These are phyloP conservation scores for Eristalis intricaria DNA, from an alignment of 2,888 invertebrate species.

Conservation along the genomic window DNA sequence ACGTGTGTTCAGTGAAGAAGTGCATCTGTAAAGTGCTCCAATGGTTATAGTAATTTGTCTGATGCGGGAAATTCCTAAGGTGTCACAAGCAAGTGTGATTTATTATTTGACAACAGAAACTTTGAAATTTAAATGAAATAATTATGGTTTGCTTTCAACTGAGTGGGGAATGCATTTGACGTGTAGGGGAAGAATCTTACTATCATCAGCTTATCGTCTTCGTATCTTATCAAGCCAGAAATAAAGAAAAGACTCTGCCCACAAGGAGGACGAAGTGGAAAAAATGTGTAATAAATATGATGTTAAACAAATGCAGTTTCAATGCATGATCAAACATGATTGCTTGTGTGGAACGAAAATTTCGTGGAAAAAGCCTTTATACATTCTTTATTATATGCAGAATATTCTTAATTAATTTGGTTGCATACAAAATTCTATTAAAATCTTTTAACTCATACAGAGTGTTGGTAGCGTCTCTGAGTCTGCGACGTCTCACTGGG, in stretches of 20 bases:
- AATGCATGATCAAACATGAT: too few species aligned
- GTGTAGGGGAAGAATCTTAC: background rate
- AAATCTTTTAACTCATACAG: too few species aligned
- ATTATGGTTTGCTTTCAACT: background rate
- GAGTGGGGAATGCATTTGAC: background rate
- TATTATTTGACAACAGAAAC: slow-evolving; percentile 20
- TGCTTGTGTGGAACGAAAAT: too few species aligned
- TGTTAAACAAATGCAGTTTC: background rate
- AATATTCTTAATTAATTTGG: too few species aligned
- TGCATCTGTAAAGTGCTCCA: slow-evolving; percentile 13
- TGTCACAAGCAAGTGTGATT: slow-evolving; percentile 50
- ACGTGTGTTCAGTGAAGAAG: background rate
- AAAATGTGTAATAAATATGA: background rate
- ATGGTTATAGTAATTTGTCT: slow-evolving; percentile 4
- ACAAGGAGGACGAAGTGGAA: background rate
- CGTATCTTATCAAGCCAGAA: background rate
- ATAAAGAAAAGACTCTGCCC: background rate
- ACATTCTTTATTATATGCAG: too few species aligned
- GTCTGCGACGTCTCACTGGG: too few species aligned
- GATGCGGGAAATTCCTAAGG: slow-evolving; percentile 40
- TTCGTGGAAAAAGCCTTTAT: too few species aligned
- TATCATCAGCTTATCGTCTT: background rate
- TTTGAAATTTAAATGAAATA: background rate
- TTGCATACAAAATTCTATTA: too few species aligned
- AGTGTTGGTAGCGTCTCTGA: too few species aligned